These are phyloP conservation scores for Cydia fagiglandana DNA, from an alignment of 1,140 invertebrate species.

Conservation along the genomic window DNA sequence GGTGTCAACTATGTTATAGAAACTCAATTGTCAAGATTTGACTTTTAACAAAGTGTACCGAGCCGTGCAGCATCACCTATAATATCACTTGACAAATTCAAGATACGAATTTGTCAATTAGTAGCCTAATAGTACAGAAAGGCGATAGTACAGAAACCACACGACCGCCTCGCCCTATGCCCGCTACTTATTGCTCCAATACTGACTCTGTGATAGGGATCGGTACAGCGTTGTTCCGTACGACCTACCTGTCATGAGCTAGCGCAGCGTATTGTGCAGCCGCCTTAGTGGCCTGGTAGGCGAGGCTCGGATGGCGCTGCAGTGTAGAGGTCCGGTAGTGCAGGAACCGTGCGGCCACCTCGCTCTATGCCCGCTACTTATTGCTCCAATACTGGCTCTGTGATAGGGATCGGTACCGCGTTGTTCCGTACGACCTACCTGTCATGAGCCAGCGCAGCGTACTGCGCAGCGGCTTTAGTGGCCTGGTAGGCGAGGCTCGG, in stretches of 20 bases:
- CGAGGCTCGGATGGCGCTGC: constrained; percentile 80
- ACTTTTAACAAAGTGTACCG: too few species aligned
- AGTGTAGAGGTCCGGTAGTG: constrained; percentile 82
- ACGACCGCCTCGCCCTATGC: constrained; percentile 80
- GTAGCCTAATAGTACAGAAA: constrained; percentile 82
- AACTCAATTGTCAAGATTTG: too few species aligned
- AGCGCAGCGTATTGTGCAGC: constrained; percentile 80
- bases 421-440: constrained; percentile 48
- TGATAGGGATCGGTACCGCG: neutral
- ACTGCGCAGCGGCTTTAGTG: constrained; percentile 80
- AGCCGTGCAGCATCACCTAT: too few species aligned
- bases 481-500: constrained; percentile 80
- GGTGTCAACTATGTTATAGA: too few species aligned
- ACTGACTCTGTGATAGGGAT: constrained; percentile 58
- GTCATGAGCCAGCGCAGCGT: constrained; percentile 80
- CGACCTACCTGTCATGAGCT: constrained; percentile 76
- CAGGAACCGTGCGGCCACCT: constrained; percentile 82
- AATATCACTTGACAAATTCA: too few species aligned
- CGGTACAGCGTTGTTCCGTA: too few species aligned
- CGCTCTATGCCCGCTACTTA: constrained; percentile 74
- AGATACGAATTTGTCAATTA: constrained; percentile 44
- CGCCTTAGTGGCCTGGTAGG: constrained; percentile 81
- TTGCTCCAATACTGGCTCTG: constrained; percentile 73
- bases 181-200: constrained; percentile 72
- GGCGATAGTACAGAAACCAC: constrained; percentile 81